These are phyloP conservation scores for Pseudomyrmex gracilis DNA, from an alignment of 1,140 invertebrate species.

Conservation along the genomic window DNA sequence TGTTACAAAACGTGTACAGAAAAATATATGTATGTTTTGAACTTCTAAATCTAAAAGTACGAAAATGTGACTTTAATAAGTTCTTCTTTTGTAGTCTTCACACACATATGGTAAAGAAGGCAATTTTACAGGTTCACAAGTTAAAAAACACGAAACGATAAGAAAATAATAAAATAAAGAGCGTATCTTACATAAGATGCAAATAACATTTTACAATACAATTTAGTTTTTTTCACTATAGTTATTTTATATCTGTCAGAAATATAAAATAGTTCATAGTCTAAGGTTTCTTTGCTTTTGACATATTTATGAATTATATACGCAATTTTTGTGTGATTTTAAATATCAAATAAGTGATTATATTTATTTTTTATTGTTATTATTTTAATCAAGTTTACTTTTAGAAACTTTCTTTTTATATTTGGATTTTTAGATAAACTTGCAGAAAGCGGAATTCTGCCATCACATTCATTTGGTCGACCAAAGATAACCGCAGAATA, in stretches of 20 bases:
- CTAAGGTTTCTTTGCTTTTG: neutral
- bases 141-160: no score
- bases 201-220: no score
- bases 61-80: no score
- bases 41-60: no score
- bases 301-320: neutral
- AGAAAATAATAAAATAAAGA: no score
- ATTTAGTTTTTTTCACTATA: no score
- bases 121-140: no score
- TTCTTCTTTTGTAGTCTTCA: no score
- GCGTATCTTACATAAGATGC: neutral
- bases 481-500: neutral
- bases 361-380: neutral
- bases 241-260: neutral
- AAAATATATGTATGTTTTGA: no score
- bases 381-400: neutral
- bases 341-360: neutral
- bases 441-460: conserved; percentile 5
- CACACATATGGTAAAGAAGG: no score
- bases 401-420: neutral
- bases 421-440: neutral
- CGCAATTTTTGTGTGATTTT: neutral
- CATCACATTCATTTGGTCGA: conserved; percentile 1
- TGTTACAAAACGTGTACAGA: no score
- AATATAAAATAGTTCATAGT: neutral